phyloP scores from a whole-genome alignment of 1,140 invertebrate genomes.

The Oryctes rhinoceros region DNA sequence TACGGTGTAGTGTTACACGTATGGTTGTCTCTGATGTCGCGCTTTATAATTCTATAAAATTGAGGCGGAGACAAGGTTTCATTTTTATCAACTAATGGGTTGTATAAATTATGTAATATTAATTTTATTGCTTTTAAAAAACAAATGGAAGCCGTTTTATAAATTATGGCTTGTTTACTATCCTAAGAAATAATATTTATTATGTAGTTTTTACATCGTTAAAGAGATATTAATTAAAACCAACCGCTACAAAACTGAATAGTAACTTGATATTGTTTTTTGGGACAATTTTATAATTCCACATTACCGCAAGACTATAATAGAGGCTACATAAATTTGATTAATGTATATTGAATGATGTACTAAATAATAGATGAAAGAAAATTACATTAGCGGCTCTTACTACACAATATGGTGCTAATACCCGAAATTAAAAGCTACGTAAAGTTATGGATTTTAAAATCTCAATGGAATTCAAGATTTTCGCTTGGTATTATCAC shows the following conservation, averaged over 20 bases:
- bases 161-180: slow-evolving; percentile 10
- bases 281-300: too few species aligned
- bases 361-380: too few species aligned
- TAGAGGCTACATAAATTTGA: too few species aligned
- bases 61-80: neutral
- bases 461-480: too few species aligned
- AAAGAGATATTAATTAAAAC: neutral
- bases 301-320: too few species aligned
- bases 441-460: too few species aligned
- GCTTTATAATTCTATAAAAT: neutral
- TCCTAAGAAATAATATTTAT: neutral
- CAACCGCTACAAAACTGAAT: neutral
- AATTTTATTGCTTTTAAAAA: neutral
- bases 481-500: too few species aligned
- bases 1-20: neutral
- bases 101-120: slow-evolving; percentile 16
- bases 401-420: too few species aligned
- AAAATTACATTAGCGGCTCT: too few species aligned
- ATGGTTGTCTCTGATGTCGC: neutral
- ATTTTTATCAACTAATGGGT: neutral
- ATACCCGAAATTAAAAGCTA: too few species aligned
- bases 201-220: neutral
- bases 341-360: too few species aligned
- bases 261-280: too few species aligned
- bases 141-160: neutral